Evolutionary conservation across 2,888 invertebrate species (phyloP), one percentile per base, ranked within the genome.

Genomic region (Ecliptopera silaceata): DNA sequence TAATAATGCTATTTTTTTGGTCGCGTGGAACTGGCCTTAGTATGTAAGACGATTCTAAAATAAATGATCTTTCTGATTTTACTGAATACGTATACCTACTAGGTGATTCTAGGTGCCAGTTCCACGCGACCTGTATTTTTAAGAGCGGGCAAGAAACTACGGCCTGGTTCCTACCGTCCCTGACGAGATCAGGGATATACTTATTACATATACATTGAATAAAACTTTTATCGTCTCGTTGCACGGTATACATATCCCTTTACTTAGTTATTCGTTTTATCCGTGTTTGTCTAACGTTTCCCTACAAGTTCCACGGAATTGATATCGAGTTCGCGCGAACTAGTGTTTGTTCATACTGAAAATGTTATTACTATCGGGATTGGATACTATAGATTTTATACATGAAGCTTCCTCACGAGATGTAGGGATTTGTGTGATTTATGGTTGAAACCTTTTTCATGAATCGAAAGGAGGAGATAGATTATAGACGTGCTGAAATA

Each of bases 221-320:
- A 2, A 26, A 2, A 6, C 1, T 26, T 26, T 4, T 26, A 26
- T 26, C 4, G 8, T n/a, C 13, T 36, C 15, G n/a, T 12, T 11
- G 20, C 36, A 55, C 17, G 22, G 41, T 15, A 38, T 29, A 26
- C 18, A 26, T 2, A n/a, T 8, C 13, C 38, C 52, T 44, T 38
- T 44, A 47, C 34, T 34, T 57, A 31, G 47, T 52, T 53, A 45
- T 22, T 68, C 70, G 13, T 34, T 32, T 34, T 13, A 57, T 53
- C 59, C 62, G 57, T 80, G 81, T 82, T 83, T 81, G 77, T 71
- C 66, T 71, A 71, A 73, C 67, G 69, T 70, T 71, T 76, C 73
- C 78, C 70, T 79, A 77, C 79, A 83, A 82, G 78, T 84, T 81
- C 75, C 76, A 76, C 80, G 85, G 85, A 86, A 87, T 86, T 87